Conservation (phyloP, 2,888 invertebrate species). For the Monopis laevigella region DNA sequence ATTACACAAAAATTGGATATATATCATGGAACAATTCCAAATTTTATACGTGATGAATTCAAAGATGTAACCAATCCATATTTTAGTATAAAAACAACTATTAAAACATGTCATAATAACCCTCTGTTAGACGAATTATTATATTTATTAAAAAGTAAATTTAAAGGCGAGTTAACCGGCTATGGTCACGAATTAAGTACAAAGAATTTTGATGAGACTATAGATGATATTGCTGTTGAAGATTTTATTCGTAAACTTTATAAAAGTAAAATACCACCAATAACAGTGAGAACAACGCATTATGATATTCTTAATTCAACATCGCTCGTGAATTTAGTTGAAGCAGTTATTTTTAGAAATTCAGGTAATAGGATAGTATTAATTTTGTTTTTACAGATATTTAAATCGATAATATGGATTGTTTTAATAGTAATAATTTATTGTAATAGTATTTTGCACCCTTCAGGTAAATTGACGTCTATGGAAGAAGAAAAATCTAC, state of each 20-base stretch:
- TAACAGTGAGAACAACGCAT: slow-evolving; percentile 27
- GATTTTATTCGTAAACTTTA: slow-evolving; percentile 45
- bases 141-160: slow-evolving; percentile 41
- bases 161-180: slow-evolving; percentile 40
- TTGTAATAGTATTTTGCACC: no score
- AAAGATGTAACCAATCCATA: neutral
- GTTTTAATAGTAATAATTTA: no score
- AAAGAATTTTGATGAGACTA: slow-evolving; percentile 25
- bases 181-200: slow-evolving; percentile 36
- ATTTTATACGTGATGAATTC: no score
- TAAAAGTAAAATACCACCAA: slow-evolving; percentile 36
- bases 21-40: slow-evolving; percentile 27
- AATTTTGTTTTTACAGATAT: neutral
- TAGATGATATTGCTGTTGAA: slow-evolving; percentile 40
- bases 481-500: slow-evolving; percentile 24
- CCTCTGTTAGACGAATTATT: slow-evolving; percentile 44
- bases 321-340: slow-evolving; percentile 49
- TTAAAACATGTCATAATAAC: slow-evolving; percentile 34
- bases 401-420: no score
- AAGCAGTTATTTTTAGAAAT: slow-evolving; percentile 53
- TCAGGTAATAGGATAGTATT: slow-evolving; percentile 29
- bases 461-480: slow-evolving; percentile 32
- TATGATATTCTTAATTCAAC: slow-evolving; percentile 47
- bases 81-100: slow-evolving; percentile 20
- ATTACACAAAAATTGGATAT: neutral